These are phyloP conservation scores for Knipowitschia caucasica DNA, from an alignment of 2,797 vertebrate genomes.

Conservation along the genomic window DNA sequence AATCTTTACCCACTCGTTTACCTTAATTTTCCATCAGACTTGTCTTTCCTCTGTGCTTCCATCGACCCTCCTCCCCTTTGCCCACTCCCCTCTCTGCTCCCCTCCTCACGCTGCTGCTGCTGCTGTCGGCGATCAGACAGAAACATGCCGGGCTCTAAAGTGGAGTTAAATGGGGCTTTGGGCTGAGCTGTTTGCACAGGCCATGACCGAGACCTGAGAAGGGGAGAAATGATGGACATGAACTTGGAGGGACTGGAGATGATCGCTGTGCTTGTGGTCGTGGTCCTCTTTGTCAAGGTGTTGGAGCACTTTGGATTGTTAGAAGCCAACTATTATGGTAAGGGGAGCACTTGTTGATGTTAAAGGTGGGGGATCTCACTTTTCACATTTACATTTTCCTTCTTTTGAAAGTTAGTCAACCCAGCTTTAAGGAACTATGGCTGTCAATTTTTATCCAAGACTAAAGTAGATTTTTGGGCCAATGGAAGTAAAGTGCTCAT, in stretches of 20 bases:
- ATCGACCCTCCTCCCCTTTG: slow-evolving; percentile 23
- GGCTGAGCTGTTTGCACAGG: slow-evolving; percentile 56
- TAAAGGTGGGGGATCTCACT: not conserved
- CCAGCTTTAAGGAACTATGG: too few species aligned
- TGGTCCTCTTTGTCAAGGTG: slow-evolving; percentile 94
- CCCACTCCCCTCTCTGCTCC: slow-evolving; percentile 37
- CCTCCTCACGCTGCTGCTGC: slow-evolving; percentile 20
- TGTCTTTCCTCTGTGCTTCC: slow-evolving; percentile 20
- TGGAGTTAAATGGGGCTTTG: slow-evolving; percentile 79
- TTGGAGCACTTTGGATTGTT: slow-evolving; percentile 96
- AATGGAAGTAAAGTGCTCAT: too few species aligned
- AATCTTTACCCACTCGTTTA: not conserved
- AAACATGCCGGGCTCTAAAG: slow-evolving; percentile 70
- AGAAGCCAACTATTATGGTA: slow-evolving; percentile 90
- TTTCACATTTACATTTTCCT: too few species aligned
- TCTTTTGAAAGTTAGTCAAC: too few species aligned
- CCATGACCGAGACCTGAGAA: slow-evolving; percentile 83
- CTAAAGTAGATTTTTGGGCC: too few species aligned
- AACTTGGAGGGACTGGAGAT: slow-evolving; percentile 98
- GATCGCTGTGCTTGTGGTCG: slow-evolving; percentile 92
- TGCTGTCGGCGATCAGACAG: slow-evolving; percentile 52
- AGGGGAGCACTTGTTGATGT: slow-evolving; percentile 63
- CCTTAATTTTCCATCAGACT: slow-evolving; percentile 2
- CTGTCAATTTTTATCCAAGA: too few species aligned
- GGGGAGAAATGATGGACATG: slow-evolving; percentile 78